Evolutionary conservation across 2,113 vertebrate genomes (phyloP).

Genomic region (Maylandia zebra): DNA sequence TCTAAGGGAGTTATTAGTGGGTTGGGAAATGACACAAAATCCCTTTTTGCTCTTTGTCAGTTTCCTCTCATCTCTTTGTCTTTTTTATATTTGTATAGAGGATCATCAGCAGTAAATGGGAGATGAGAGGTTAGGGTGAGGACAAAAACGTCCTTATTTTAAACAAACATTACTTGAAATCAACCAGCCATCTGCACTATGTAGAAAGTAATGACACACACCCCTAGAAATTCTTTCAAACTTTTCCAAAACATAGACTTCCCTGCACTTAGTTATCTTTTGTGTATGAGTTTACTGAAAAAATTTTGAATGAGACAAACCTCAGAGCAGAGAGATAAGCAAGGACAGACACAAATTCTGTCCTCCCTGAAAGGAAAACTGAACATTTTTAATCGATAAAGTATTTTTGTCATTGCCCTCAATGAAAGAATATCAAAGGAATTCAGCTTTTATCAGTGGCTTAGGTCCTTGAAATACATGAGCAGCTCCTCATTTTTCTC

Average conservation of each 20-base stretch:
- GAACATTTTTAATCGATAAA: fast-evolving
- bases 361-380: neutral
- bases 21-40: neutral
- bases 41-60: neutral
- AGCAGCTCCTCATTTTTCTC: neutral
- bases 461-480: neutral
- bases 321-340: neutral
- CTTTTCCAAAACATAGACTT: neutral
- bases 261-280: neutral
- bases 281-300: neutral
- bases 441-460: neutral
- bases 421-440: neutral
- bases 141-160: neutral
- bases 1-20: constrained; percentile 18
- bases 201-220: neutral
- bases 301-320: neutral
- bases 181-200: neutral
- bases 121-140: fast-evolving
- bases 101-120: neutral
- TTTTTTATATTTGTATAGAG: neutral
- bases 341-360: neutral
- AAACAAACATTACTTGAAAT: neutral
- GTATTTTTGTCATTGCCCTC: neutral
- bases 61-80: neutral
- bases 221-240: neutral